Conservation (phyloP, 2,888 invertebrate genomes). For the Eilema depressum region DNA sequence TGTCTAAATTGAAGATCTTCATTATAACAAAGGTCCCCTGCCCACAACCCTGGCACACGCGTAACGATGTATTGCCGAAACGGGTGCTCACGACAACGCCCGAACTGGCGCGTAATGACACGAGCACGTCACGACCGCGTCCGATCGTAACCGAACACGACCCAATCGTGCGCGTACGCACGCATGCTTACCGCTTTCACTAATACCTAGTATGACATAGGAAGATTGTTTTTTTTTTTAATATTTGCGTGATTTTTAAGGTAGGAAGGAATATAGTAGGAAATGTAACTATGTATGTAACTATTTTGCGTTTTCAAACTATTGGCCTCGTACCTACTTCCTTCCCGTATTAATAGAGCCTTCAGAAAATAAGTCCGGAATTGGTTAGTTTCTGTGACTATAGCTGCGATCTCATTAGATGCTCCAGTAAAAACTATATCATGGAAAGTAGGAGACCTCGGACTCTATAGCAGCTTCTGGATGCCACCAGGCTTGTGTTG, state of each 20-base stretch:
- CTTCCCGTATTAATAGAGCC: too few species aligned
- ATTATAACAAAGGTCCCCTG: background rate
- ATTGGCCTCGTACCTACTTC: background rate
- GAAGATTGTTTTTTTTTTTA: slow-evolving; percentile 31
- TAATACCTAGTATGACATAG: slow-evolving; percentile 37
- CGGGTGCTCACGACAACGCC: slow-evolving; percentile 54
- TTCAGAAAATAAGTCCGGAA: too few species aligned
- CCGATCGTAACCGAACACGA: slow-evolving; percentile 54
- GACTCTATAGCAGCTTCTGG: background rate
- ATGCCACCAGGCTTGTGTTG: background rate
- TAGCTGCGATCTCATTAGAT: too few species aligned
- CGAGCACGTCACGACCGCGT: slow-evolving; percentile 54
- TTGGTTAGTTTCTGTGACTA: too few species aligned
- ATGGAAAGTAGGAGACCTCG: background rate
- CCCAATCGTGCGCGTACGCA: slow-evolving; percentile 48
- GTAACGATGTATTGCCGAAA: slow-evolving; percentile 50
- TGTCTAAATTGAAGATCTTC: slow-evolving; percentile 13
- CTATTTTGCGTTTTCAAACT: background rate
- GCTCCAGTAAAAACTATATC: too few species aligned
- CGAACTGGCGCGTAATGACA: slow-evolving; percentile 57
- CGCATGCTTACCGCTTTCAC: slow-evolving; percentile 23
- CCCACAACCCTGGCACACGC: slow-evolving; percentile 27
- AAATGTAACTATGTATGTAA: background rate
- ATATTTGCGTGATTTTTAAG: slow-evolving; percentile 1
- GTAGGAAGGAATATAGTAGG: background rate